Evolutionary conservation across 2,888 invertebrate species (phyloP), one percentile per base, ranked within the genome.

Genomic region (Mellilla xanthometata): DNA sequence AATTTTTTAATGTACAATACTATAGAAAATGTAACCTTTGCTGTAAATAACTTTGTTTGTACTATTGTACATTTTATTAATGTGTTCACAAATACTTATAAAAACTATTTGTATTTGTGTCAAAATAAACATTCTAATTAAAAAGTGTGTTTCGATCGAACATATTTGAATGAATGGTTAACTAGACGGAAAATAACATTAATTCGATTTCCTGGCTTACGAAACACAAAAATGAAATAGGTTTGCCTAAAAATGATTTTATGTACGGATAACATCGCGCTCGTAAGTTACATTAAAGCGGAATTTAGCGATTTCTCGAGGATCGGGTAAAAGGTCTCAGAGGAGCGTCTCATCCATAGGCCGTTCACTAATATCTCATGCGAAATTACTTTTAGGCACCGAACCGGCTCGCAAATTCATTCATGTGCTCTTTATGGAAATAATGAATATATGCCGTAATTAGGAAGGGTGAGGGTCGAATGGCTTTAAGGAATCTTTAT

Each of bases 211-310:
- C n/a, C n/a, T n/a, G 3, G 10, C 6, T 7, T 10, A 1, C 15
- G 42, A 36, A 41, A 39, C 32, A 42, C 9, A 34, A 41, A 48
- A 42, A 29, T 24, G 38, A 29, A 38, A 36, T 42, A 48, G 48
- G 38, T 40, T 43, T 28, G 32, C 49, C 43, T 44, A 39, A 32
- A 44, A 38, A 33, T 44, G 30, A 36, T 41, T 45, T 53, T 49
- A 49, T 49, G 52, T 42, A 39, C 46, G 36, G 43, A 49, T 45
- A 41, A 38, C 34, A 39, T 52, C n/a, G n/a, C n/a, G n/a, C n/a
- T n/a, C 45, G 45, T 56, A 51, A 48, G 50, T 56, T 49, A 49
- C 46, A 52, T 49, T 54, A 56, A 52, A 46, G 33, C 6, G 34
- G 47, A 54, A 47, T 52, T 48, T 46, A 41, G 49, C 49, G 36